Evolutionary conservation across 2,888 invertebrate genomes (phyloP).

Genomic region (Ctena decussata): DNA sequence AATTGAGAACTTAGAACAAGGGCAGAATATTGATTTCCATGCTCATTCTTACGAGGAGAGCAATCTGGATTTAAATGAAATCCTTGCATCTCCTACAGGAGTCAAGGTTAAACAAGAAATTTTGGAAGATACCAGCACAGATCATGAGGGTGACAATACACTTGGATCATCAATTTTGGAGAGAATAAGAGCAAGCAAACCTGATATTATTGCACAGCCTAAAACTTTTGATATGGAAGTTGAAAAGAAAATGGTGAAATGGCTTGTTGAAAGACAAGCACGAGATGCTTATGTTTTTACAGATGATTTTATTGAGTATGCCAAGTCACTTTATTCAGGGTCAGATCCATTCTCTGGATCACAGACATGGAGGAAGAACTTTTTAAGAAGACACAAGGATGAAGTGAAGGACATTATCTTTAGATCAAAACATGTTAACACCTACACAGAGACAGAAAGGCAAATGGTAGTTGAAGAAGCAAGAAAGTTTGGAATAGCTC

Average conservation of each 20-base stretch:
- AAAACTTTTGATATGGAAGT: conserved; percentile 57
- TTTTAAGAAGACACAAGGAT: conserved; percentile 50
- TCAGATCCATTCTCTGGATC: conserved; percentile 60
- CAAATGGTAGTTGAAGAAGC: conserved; percentile 41
- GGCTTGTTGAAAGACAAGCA: conserved; percentile 50
- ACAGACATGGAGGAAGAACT: conserved; percentile 64
- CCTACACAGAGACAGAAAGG: conserved; percentile 56
- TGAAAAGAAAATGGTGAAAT: conserved; percentile 59
- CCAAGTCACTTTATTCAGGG: conserved; percentile 54
- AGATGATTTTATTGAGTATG: conserved; percentile 61
- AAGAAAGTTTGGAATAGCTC: conserved; percentile 48
- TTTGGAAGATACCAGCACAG: background rate
- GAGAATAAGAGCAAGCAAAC: conserved; percentile 45
- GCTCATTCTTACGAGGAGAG: background rate
- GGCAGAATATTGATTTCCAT: conserved; percentile 38
- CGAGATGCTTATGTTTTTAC: conserved; percentile 63
- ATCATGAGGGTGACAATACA: background rate
- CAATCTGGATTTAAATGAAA: background rate
- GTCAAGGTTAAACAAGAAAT: background rate
- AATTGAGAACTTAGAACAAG: conserved; percentile 45
- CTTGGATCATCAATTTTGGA: conserved; percentile 19
- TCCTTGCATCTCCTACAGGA: background rate
- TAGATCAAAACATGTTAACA: conserved; percentile 59
- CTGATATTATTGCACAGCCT: conserved; percentile 54
- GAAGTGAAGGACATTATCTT: conserved; percentile 53